Evolutionary conservation across 2,797 vertebrate species (phyloP).

Genomic region (Mormyrops boulengeri): DNA sequence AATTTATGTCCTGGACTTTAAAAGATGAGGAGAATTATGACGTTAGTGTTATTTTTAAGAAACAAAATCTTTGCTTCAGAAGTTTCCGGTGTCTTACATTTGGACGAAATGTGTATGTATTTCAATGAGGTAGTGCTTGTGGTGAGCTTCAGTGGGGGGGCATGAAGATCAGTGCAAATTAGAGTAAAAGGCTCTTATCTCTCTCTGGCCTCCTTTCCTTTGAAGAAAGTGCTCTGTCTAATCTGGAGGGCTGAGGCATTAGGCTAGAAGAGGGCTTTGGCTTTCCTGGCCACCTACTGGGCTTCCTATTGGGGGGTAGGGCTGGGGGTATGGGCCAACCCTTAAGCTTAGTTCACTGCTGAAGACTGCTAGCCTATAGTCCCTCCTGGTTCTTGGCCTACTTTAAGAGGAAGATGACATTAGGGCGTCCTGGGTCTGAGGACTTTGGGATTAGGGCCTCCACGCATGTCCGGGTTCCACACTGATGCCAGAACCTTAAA

Average conservation of each 20-base stretch:
- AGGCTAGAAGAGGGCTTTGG: constrained; percentile 10
- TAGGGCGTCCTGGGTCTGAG: background rate
- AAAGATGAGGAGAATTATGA: background rate
- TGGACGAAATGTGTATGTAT: background rate
- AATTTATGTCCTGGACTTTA: background rate
- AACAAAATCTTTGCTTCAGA: background rate
- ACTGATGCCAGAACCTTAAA: constrained; percentile 9
- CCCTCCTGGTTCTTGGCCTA: constrained; percentile 18
- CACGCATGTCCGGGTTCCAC: background rate
- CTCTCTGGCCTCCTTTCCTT: constrained; percentile 44
- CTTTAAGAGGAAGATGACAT: background rate
- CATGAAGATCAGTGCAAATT: background rate
- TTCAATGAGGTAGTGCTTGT: background rate
- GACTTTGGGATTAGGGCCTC: constrained; percentile 16
- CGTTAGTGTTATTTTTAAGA: background rate
- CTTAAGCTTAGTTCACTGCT: background rate
- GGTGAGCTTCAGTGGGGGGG: no score
- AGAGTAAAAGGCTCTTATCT: constrained; percentile 22
- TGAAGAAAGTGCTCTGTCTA: constrained; percentile 34
- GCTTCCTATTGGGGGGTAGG: constrained; percentile 15
- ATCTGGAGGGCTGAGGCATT: constrained; percentile 30
- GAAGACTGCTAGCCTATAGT: background rate
- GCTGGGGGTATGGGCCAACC: constrained; percentile 21
- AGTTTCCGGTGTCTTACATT: background rate
- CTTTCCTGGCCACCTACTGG: constrained; percentile 4